A percentile compares a stretch with the other conserved stretches of the same genome.
Conservation (phyloP, 2,797 vertebrate species). For the Huso huso region DNA sequence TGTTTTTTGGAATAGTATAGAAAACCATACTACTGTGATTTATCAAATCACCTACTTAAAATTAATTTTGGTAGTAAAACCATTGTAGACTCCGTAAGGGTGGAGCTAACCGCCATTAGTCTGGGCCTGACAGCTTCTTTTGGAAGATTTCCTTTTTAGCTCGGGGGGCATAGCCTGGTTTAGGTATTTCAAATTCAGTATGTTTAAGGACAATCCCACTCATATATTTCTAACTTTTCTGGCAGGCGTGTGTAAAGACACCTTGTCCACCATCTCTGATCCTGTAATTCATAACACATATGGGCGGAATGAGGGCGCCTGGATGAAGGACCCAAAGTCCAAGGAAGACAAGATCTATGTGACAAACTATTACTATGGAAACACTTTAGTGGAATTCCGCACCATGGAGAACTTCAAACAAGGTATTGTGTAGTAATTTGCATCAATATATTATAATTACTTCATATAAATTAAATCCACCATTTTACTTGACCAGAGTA, state of each 20-base stretch:
- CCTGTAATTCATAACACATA: slow-evolving; percentile 88
- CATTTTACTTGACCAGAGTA: background rate
- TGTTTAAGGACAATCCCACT: no score
- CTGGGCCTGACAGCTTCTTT: no score
- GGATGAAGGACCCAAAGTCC: slow-evolving; percentile 97
- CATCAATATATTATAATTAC: background rate
- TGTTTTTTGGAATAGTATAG: no score
- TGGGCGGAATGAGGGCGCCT: slow-evolving; percentile 84
- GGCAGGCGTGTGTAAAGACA: slow-evolving; percentile 86
- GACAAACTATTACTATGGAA: slow-evolving; percentile 90
- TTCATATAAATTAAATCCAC: background rate
- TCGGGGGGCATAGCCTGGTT: no score
- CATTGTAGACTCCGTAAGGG: no score
- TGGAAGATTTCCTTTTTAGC: no score
- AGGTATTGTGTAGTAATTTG: slow-evolving; percentile 51
- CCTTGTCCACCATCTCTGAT: slow-evolving; percentile 83
- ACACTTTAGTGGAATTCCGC: slow-evolving; percentile 86
- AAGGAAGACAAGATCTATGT: slow-evolving; percentile 80
- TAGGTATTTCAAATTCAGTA: no score
- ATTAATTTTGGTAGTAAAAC: no score
- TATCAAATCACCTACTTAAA: no score
- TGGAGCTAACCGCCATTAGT: no score
- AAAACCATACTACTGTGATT: no score
- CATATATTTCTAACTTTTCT: background rate
- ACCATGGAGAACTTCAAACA: slow-evolving; percentile 88